Conservation (phyloP, 2,113 vertebrate species). For the Lampris incognitus region DNA sequence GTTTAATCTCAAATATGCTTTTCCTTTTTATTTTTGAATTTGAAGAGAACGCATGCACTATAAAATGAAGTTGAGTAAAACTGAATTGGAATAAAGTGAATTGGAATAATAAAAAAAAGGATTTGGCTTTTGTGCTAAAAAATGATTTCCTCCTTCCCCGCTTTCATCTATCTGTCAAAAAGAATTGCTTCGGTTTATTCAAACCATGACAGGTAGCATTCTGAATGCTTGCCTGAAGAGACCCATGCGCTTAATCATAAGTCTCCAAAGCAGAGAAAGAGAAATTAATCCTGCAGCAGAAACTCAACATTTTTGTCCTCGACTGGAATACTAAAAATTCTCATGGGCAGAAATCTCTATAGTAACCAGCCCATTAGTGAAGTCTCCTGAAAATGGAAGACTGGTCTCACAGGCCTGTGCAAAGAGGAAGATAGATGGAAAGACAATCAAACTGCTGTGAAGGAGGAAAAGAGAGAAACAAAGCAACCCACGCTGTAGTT, state of each 20-base stretch:
- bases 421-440: constrained; percentile 22
- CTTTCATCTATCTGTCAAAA: constrained; percentile 54
- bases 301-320: constrained; percentile 40
- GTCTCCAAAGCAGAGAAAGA: constrained; percentile 28
- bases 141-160: constrained; percentile 32
- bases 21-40: constrained; percentile 22
- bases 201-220: constrained; percentile 24
- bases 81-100: not conserved
- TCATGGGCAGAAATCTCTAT: constrained; percentile 55
- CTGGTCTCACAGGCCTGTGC: constrained; percentile 17
- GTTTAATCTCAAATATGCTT: not conserved
- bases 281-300: constrained; percentile 38
- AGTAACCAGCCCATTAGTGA: constrained; percentile 59
- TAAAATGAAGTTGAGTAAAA: constrained; percentile 11
- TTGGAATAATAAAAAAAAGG: constrained; percentile 31
- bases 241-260: constrained; percentile 34
- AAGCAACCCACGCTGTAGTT: constrained; percentile 1
- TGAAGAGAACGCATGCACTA: constrained; percentile 8
- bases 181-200: constrained; percentile 33
- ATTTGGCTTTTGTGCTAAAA: constrained; percentile 24
- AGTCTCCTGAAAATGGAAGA: constrained; percentile 6
- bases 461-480: not conserved
- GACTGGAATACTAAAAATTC: constrained; percentile 37
- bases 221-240: constrained; percentile 23
- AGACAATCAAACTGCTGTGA: constrained; percentile 37